Evolutionary conservation across 2,113 vertebrate species (phyloP), one percentile per base, ranked within the genome.

Genomic region (Syngnathus floridae): DNA sequence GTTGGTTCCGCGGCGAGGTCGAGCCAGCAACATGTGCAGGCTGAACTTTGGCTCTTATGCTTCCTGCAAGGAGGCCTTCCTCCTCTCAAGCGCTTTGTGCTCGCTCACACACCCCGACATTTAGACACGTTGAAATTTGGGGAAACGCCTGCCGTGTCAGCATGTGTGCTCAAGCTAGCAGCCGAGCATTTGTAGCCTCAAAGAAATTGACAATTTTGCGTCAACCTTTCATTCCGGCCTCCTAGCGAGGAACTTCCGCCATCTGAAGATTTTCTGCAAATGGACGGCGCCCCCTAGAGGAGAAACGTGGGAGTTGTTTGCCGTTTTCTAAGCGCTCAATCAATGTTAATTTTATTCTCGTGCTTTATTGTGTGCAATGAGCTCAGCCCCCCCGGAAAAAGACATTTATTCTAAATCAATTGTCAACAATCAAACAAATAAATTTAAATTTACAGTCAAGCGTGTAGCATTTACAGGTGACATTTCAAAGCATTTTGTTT

Each of bases 11-110:
- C 62, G 48, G 36, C 68, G 74, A 83, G 88, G 71, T 74, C 74
- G 69, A 84, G 84, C 86, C 81, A 72, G 40, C 78, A 90, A 91
- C 89, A 90, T 90, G 86, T 91, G 89, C 77, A 76, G 75, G 59
- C 63, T 89, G 87, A 91, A 82, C 90, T 90, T 74, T 88, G 79
- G 67, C 78, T 75, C 70, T 12, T 70, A 64, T 64, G 76, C 83
- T 89, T 91, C 90, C 90, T 88, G 84, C 62, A 49, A 70, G 75
- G 65, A 76, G 70, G 74, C 78, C 84, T 84, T 81, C 73, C 37
- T 71, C 64, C 69, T 69, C 66, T 52, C 31, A 22, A 13, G 7
- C 35, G 45, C 46, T 69, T 22, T 57, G 59, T 40, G 5, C 60
- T 65, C 1, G 5, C 17, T 65, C 71, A 66, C 62, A 72, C 71